A percentile compares a stretch with the other conserved stretches of the same genome.
phyloP scores from a whole-genome alignment of 2,888 invertebrate species.

The Syrista parreyssii region DNA sequence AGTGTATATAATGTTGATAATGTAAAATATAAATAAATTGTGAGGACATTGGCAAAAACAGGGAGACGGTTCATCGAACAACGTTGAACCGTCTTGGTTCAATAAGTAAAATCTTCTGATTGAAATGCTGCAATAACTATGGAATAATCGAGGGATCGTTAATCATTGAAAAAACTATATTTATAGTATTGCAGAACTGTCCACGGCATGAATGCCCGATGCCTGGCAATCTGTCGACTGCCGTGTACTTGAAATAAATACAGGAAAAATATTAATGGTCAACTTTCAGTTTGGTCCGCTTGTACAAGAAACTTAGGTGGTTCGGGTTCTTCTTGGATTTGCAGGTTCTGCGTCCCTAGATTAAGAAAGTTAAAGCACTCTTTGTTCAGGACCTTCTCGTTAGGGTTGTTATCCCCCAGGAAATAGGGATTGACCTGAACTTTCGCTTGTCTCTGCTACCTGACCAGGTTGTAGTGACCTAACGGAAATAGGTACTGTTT shows the following conservation, averaged over 20 bases:
- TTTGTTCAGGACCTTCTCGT: neutral
- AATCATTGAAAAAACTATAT: neutral
- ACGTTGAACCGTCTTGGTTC: neutral
- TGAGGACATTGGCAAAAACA: neutral
- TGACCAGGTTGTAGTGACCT: neutral
- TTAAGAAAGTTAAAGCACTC: neutral
- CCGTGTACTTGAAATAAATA: neutral
- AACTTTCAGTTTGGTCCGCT: neutral
- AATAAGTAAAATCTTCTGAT: neutral
- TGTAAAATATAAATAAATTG: neutral
- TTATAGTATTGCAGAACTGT: neutral
- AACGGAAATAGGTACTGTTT: conserved; percentile 35
- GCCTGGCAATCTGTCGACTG: neutral
- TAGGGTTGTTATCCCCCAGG: neutral
- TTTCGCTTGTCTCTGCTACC: neutral
- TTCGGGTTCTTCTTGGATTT: neutral
- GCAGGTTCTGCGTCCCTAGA: neutral
- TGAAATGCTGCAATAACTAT: neutral
- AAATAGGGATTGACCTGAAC: neutral
- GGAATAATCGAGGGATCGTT: neutral
- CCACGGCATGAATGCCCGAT: neutral
- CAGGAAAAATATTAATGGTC: neutral
- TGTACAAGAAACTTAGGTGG: neutral
- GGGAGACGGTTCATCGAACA: neutral
- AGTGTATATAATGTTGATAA: neutral